Percentiles rank a stretch among this genome's conserved stretches.
Conservation (phyloP, 2,888 invertebrate genomes). For the Noctua pronuba region DNA sequence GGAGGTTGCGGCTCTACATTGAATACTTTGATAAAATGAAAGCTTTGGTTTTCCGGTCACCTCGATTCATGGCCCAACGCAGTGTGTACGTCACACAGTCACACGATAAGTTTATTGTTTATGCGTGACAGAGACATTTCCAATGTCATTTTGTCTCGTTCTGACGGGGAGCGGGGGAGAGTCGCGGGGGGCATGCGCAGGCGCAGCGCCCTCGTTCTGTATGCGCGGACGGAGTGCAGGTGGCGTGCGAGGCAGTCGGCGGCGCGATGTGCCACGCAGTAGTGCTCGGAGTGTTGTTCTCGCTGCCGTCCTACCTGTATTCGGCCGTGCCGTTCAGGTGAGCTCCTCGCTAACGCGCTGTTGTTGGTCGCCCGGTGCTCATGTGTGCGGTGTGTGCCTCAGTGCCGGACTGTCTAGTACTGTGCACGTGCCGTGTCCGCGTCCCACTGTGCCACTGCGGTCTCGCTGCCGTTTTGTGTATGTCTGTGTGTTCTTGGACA, state of each 20-base stretch:
- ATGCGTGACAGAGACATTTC: conserved; percentile 49
- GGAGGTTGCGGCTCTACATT: not conserved
- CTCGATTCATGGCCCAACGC: conserved; percentile 29
- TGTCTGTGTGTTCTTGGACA: conserved; percentile 27
- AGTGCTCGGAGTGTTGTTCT: conserved; percentile 86
- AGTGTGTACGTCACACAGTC: conserved; percentile 1
- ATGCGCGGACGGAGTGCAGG: conserved; percentile 7
- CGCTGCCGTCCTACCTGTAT: conserved; percentile 86
- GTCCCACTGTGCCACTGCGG: conserved; percentile 4
- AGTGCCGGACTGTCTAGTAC: not conserved
- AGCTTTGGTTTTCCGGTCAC: conserved; percentile 38
- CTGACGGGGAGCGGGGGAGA: conserved; percentile 37
- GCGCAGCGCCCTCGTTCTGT: conserved; percentile 47
- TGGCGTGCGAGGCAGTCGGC: conserved; percentile 62
- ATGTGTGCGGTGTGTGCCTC: conserved; percentile 8
- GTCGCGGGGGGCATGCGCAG: conserved; percentile 44
- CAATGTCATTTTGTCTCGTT: conserved; percentile 50
- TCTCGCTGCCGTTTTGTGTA: conserved; percentile 2
- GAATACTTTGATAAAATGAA: conserved; percentile 15
- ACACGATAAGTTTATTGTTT: conserved; percentile 4
- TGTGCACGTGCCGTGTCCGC: conserved; percentile 7
- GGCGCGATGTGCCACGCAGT: conserved; percentile 86
- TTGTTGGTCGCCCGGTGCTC: not conserved
- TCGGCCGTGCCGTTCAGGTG: conserved; percentile 88
- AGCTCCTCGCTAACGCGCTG: conserved; percentile 66